Base-by-base conservation (phyloP, 2,113 vertebrate genomes). In the Sander lucioperca region DNA sequence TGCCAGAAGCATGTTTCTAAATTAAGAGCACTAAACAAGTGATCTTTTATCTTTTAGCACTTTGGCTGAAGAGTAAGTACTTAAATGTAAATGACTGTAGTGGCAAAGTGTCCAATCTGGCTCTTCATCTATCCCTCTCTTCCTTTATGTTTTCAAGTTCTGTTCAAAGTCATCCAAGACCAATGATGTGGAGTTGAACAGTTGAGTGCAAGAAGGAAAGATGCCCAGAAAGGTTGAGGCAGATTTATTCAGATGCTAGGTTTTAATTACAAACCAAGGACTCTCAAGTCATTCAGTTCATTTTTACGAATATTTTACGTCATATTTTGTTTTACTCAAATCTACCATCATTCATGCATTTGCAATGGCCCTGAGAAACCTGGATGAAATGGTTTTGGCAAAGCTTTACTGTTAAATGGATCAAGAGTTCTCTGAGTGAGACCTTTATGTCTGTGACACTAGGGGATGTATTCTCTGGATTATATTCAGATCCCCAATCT, bases 251-350 rank as follows among this genome's bases (percentile, higher is more conserved):
- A 12, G 23, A 73, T 48, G 21, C 27, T n/a, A 1, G 4, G 15
- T 65, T 64, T 43, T 18, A 65, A 65, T 77, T n/a, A 23, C 30
- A 72, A 83, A 43, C 14, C 39, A 75, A 69, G 47, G 13, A 33
- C 56, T 25, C 25, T 56, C 2, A 53, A 15, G 14, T 54, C 8
- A 23, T 15, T 69, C 23, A 54, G n/a, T 23, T 65, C 5, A 14
- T 83, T 77, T 70, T 27, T 3, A 65, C n/a, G 36, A 65, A 80
- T 65, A 21, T 73, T 54, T 66, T n/a, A n/a, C n/a, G n/a, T n/a
- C n/a, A n/a, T n/a, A n/a, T n/a, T n/a, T n/a, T n/a, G n/a, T n/a
- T n/a, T n/a, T n/a, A n/a, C n/a, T 79, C 11, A 43, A 43, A 59
- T 47, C 50, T 23, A 75, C 23, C 62, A 64, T 64, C 30, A 43